Evolutionary conservation across 2,113 vertebrate species (phyloP), one percentile per base, ranked within the genome.

Genomic region (Monopterus albus): DNA sequence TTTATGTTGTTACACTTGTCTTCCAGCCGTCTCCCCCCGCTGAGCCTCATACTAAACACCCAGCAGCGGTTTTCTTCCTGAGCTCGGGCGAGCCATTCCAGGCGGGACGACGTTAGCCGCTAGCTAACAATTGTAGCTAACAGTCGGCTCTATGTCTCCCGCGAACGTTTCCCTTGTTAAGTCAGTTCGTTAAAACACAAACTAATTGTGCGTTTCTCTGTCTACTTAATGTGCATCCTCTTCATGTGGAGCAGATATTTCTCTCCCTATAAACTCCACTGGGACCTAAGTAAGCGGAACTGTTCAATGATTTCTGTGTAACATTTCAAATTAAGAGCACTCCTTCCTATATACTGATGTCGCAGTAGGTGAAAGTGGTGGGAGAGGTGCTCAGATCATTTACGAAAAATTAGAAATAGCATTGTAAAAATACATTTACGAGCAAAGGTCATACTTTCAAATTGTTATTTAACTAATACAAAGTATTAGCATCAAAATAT

Each of bases 311-410:
- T 68, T 80, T 79, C 62, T 1, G 60, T 5, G 2, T 1, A 1
- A 7, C 2, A 6, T 14, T 82, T 82, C 83, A 86, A 46, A 72
- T 70, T 79, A 88, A 83, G 28, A 69, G 66, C n/a, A n/a, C n/a
- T n/a, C n/a, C n/a, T n/a, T n/a, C n/a, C n/a, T n/a, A n/a, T n/a
- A n/a, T n/a, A n/a, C n/a, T n/a, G n/a, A n/a, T n/a, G n/a, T n/a
- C n/a, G n/a, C n/a, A n/a, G n/a, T n/a, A n/a, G n/a, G n/a, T n/a
- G n/a, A n/a, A n/a, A n/a, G n/a, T n/a, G n/a, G n/a, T n/a, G n/a
- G n/a, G n/a, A n/a, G n/a, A n/a, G n/a, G n/a, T n/a, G n/a, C n/a
- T n/a, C n/a, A n/a, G n/a, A n/a, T n/a, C n/a, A n/a, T n/a, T n/a
- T n/a, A n/a, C n/a, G n/a, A n/a, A n/a, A n/a, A n/a, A n/a, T n/a